Base-by-base conservation (phyloP, 2,888 invertebrate genomes). In the Agrotis ipsilon region DNA sequence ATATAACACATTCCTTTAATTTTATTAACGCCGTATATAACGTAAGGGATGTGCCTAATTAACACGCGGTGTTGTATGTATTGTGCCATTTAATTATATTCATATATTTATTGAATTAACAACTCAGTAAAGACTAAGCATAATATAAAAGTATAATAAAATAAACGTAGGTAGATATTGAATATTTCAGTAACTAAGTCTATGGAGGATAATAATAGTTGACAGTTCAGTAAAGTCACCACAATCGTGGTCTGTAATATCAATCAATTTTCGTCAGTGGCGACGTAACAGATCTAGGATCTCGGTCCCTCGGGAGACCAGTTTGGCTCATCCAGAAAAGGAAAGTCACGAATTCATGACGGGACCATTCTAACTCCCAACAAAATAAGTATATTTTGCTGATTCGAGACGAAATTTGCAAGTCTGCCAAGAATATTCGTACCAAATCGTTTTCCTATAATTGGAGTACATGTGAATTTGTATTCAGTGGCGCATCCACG, bases 371-470 rank as follows among this genome's bases (percentile, higher is more conserved):
- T 87, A 90, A 91, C 91, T 92, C 90, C 88, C 90, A 94, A 94
- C 94, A 93, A 96, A 95, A 96, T 96, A 96, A 95, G 95, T 95
- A 94, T 95, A 94, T 95, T 94, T 94, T 90, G 95, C 93, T 94
- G 96, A 96, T 95, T 95, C 93, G 89, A 93, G 92, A 88, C 91
- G 90, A 94, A 94, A 96, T 96, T 96, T 96, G 96, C 96, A 96
- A 96, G 95, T 96, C 94, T 95, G 96, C 96, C 96, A 96, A 96
- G 95, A 95, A 96, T 95, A 96, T 96, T 95, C 94, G 93, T 95
- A 95, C 92, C 94, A 96, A 96, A 96, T 96, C 96, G 96, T 96
- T 96, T 96, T 96, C 96, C 96, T 96, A 96, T 96, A 96, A 96
- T 96, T 96, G 96, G 96, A 96, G 95, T 96, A 96, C 95, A 96